Conservation (phyloP, 2,888 invertebrate species). For the Spisula solida region DNA sequence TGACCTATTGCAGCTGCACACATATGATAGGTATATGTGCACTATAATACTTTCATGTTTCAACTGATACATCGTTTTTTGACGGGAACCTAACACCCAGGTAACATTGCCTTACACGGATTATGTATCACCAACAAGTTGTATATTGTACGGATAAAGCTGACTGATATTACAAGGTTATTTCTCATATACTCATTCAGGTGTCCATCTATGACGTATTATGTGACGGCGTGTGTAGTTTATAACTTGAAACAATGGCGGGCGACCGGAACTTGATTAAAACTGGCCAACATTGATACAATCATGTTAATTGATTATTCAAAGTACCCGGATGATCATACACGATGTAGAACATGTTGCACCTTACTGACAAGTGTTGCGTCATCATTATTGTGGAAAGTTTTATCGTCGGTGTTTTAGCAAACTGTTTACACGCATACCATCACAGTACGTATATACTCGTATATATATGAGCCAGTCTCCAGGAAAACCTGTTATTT, state of each 20-base stretch:
- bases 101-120: neutral
- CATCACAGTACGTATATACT: no score
- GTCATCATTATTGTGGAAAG: neutral
- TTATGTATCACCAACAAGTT: neutral
- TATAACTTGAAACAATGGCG: neutral
- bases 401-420: no score
- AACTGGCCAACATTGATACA: neutral
- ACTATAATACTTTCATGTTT: no score
- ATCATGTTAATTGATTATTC: neutral
- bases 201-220: neutral
- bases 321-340: neutral
- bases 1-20: no score
- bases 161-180: neutral
- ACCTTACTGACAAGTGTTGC: neutral
- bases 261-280: neutral
- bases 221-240: neutral
- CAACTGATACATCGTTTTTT: neutral
- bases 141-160: neutral
- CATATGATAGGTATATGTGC: no score
- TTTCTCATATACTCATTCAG: neutral
- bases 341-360: neutral
- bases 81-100: neutral
- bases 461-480: no score
- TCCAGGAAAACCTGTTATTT: no score
- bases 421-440: no score